Evolutionary conservation across 2,888 invertebrate species (phyloP), one percentile per base, ranked within the genome.

Genomic region (Caenorhabditis auriculariae): DNA sequence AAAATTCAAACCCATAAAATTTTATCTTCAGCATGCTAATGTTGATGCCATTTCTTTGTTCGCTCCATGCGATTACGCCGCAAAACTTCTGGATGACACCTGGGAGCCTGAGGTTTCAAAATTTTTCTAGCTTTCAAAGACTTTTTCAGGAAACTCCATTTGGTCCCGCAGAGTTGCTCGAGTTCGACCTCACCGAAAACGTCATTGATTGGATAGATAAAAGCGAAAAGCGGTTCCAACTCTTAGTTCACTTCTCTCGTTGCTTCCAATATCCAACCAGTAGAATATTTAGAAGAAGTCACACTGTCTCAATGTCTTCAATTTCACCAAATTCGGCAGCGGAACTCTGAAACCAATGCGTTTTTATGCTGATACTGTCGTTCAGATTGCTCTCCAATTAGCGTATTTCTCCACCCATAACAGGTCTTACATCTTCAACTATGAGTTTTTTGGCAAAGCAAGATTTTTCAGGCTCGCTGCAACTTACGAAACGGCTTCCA

Each of bases 401-500:
- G 84, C 87, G 0, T 88, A 86, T 76, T 85, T 83, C 62, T 84
- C 84, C 69, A 74, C 86, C 60, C 86, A 88, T 74, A 49, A 53
- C 17, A 67, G 48, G 72, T 73, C 19, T 39, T 46, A 23, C 32
- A 24, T 12, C 12, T 35, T 15, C 9, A 35, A 35, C 43, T 26
- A 27, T 6, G 9, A 4, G 29, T n/a, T 46, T 9, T 37, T 29
- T 6, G n/a, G 15, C 23, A 17, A 19, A 1, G 12, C 17, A 19
- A 15, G 7, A 32, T 41, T 28, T 60, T 76, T 17, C 68, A 87
- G 87, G 65, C 83, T 86, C 58, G 87, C 86, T 0, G 84, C 88
- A 24, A 87, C 86, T 3, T 88, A 88, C 80, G 87, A 88, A 78
- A 88, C 88, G 3, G 88, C 87, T 0, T 83, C 87, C 15, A 88